A percentile compares a stretch with the other conserved stretches of the same genome.
Conservation (phyloP, 1,140 invertebrate species). For the Yoshiicerus persimilis region DNA sequence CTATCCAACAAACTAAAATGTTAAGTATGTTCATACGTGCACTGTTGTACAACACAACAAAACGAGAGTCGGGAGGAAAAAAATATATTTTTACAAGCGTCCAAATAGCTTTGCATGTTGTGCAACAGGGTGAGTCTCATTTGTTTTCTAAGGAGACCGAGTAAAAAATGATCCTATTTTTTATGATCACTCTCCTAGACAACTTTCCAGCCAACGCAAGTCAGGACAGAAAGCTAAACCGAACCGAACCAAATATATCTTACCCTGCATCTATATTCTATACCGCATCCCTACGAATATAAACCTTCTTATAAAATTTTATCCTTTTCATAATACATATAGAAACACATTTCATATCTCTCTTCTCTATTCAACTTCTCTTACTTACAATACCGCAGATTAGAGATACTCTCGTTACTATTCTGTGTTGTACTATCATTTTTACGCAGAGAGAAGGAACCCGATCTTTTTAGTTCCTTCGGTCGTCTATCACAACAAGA, state of each 20-base stretch:
- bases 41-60: not conserved
- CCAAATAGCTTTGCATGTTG: not conserved
- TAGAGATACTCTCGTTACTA: too few species aligned
- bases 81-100: not conserved
- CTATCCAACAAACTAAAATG: not conserved
- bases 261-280: not conserved
- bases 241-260: not conserved
- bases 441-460: not conserved
- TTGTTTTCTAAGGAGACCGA: constrained; percentile 27
- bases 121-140: constrained; percentile 39
- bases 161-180: constrained; percentile 16
- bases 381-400: too few species aligned
- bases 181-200: not conserved
- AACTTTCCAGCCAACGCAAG: not conserved
- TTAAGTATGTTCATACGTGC: not conserved
- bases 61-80: not conserved
- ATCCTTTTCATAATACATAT: not conserved
- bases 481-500: not conserved
- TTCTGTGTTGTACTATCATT: too few species aligned
- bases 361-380: not conserved
- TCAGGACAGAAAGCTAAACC: not conserved
- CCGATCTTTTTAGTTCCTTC: not conserved
- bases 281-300: not conserved
- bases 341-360: not conserved
- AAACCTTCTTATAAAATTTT: too few species aligned